Conservation (phyloP, 2,888 invertebrate species). For the Chrysolina haemoptera region DNA sequence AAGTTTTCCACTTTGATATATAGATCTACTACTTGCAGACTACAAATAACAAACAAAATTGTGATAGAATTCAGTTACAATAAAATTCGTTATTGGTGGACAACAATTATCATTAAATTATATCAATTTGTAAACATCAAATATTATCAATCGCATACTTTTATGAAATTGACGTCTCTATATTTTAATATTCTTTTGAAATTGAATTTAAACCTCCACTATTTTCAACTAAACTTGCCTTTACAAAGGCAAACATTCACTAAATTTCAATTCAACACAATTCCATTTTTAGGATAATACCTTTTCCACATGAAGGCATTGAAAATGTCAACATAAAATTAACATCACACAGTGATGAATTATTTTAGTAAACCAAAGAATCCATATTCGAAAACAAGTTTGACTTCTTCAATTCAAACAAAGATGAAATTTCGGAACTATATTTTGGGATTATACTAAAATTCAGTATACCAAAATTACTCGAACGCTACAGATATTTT, state of each 20-base stretch:
- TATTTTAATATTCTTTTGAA: not conserved
- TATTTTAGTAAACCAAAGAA: too few relatives aligned
- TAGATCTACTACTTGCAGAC: not conserved
- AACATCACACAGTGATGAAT: too few relatives aligned
- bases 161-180: not conserved
- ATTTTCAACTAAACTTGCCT: not conserved
- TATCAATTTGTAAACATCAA: constrained; percentile 11
- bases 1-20: not conserved
- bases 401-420: too few relatives aligned
- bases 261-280: not conserved
- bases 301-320: too few relatives aligned
- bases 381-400: too few relatives aligned
- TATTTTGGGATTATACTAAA: too few relatives aligned
- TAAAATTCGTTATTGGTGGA: constrained; percentile 7
- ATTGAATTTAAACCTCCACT: not conserved
- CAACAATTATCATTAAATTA: constrained; percentile 11
- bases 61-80: constrained; percentile 2
- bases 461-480: too few relatives aligned
- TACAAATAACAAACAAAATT: constrained; percentile 2
- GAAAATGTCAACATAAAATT: too few relatives aligned
- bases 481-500: too few relatives aligned
- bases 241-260: not conserved
- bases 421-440: too few relatives aligned
- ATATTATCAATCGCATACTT: constrained; percentile 5
- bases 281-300: too few relatives aligned